Conservation (phyloP, 1,140 invertebrate genomes). For the Drosophila aff. region DNA sequence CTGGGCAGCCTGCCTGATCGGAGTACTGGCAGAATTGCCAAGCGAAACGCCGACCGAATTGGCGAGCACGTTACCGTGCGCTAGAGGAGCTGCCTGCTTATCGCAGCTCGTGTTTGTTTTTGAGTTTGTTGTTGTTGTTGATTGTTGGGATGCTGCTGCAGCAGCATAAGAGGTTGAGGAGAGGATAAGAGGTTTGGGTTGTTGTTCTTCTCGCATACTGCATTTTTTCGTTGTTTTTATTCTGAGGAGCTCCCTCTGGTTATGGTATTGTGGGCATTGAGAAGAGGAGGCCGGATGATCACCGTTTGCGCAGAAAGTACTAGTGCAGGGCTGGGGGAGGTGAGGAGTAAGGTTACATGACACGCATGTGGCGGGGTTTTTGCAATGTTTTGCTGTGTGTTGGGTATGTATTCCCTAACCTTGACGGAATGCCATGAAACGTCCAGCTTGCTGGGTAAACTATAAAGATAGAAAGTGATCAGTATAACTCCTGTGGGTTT, state of each 20-base stretch:
- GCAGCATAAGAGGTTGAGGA: not conserved
- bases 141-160: not conserved
- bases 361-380: not conserved
- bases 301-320: not conserved
- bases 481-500: not conserved
- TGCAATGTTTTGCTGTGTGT: not conserved
- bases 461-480: not conserved
- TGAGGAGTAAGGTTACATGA: no score
- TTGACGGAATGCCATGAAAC: not conserved
- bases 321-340: not conserved
- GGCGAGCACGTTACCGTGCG: no score
- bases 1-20: no score
- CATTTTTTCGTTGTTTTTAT: not conserved
- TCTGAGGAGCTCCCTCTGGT: not conserved
- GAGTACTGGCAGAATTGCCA: no score
- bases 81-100: not conserved
- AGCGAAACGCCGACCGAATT: no score
- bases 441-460: not conserved
- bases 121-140: no score
- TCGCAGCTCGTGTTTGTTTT: not conserved
- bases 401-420: not conserved
- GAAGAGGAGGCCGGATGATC: not conserved
- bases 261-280: not conserved
- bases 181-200: not conserved
- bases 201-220: not conserved